A percentile compares a stretch with the other conserved stretches of the same genome.
Evolutionary conservation across 2,113 vertebrate species (phyloP).

Genomic region (Chrysemys picta): DNA sequence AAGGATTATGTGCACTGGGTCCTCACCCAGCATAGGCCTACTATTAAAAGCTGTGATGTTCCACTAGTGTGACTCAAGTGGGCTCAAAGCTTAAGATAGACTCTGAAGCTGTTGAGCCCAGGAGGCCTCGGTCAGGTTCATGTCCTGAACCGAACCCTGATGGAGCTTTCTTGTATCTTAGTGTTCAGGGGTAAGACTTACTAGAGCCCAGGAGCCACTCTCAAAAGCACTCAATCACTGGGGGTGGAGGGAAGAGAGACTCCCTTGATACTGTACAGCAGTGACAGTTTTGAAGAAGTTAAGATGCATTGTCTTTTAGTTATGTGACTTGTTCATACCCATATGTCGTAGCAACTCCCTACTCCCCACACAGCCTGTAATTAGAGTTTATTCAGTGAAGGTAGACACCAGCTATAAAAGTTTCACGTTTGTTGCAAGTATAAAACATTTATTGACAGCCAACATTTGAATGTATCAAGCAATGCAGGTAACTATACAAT

Average conservation of each 20-base stretch:
- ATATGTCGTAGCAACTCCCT: neutral
- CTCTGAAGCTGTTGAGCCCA: neutral
- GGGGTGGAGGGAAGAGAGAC: too few species aligned
- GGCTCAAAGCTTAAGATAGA: neutral
- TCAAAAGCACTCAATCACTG: too few species aligned
- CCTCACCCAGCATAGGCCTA: neutral
- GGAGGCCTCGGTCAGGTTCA: neutral
- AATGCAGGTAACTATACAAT: neutral
- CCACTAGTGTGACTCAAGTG: neutral
- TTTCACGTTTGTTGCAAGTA: neutral
- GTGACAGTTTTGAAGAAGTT: neutral
- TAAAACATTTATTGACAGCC: neutral
- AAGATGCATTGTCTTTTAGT: neutral
- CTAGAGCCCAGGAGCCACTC: neutral
- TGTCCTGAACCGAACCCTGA: neutral
- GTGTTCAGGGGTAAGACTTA: neutral
- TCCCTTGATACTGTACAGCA: too few species aligned
- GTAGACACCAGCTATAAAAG: neutral
- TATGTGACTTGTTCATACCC: neutral
- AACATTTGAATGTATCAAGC: neutral
- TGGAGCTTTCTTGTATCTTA: neutral
- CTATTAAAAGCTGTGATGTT: neutral
- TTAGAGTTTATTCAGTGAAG: neutral
- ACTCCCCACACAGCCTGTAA: fast-evolving
- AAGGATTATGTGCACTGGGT: neutral